phyloP scores from a whole-genome alignment of 2,113 vertebrate genomes.

The Cavia aperea region DNA sequence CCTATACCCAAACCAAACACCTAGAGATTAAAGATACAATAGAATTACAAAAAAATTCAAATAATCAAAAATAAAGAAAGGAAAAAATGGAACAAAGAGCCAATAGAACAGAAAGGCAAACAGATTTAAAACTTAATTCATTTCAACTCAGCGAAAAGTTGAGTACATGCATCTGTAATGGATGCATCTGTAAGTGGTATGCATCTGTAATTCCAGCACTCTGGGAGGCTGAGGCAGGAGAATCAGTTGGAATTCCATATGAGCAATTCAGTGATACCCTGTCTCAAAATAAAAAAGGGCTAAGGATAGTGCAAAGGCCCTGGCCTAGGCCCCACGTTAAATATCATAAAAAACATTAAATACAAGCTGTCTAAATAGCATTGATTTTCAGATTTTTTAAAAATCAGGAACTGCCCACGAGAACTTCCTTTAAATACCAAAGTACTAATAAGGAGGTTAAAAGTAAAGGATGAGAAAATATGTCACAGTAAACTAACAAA shows the following conservation, averaged over 20 bases:
- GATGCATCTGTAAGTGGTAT: not conserved
- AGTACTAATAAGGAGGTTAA: not conserved
- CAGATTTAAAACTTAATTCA: not conserved
- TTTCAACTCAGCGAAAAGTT: not conserved
- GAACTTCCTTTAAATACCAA: not conserved
- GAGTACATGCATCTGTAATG: too few relatives aligned
- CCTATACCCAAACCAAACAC: not conserved
- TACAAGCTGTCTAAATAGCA: not conserved
- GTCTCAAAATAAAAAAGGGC: not conserved
- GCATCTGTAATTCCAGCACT: not conserved
- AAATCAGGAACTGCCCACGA: not conserved
- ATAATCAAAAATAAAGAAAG: not conserved
- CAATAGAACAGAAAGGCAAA: not conserved
- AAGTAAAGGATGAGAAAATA: not conserved
- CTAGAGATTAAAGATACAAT: not conserved
- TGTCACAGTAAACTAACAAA: not conserved
- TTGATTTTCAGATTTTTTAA: not conserved
- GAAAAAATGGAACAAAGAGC: not conserved
- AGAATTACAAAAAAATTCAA: not conserved
- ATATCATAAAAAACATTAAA: not conserved
- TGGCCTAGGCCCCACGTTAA: not conserved
- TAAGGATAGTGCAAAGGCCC: not conserved
- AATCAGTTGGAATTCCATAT: not conserved
- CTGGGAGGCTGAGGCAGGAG: not conserved
- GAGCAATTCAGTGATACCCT: not conserved